A percentile compares a stretch with the other conserved stretches of the same genome.
Conservation (phyloP, 1,140 invertebrate genomes). For the Neuroterus valhalla region DNA sequence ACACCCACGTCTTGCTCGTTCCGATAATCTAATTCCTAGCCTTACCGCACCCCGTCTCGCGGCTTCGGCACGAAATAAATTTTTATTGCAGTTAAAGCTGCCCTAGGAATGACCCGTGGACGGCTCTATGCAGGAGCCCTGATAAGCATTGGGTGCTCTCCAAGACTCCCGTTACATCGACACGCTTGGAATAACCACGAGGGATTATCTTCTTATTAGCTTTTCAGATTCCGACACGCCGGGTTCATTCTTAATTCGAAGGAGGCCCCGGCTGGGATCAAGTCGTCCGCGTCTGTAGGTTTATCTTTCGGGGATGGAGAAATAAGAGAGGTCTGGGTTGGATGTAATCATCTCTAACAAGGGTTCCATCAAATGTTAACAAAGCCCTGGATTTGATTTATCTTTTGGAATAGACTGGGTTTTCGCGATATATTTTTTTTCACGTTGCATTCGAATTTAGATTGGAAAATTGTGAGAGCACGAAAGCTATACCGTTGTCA, state of each 20-base stretch:
- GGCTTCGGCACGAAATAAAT: slow-evolving; percentile 55
- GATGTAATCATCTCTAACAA: no score
- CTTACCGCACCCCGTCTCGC: slow-evolving; percentile 21
- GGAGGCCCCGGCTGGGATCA: not conserved
- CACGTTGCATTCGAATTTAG: no score
- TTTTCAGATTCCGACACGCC: slow-evolving; percentile 44
- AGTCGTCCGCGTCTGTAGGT: not conserved
- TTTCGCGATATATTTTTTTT: no score
- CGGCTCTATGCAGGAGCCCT: not conserved
- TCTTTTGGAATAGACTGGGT: no score
- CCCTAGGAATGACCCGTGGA: slow-evolving; percentile 46
- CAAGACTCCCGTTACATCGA: slow-evolving; percentile 43
- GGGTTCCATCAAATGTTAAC: no score
- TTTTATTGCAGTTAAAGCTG: slow-evolving; percentile 62
- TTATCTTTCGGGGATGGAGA: not conserved
- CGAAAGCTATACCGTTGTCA: no score
- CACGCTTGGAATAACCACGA: slow-evolving; percentile 40
- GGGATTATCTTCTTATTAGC: slow-evolving; percentile 51
- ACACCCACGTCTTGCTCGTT: slow-evolving; percentile 40
- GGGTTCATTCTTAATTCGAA: slow-evolving; percentile 37
- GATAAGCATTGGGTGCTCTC: slow-evolving; percentile 22
- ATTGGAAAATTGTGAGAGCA: no score
- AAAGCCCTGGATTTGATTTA: no score
- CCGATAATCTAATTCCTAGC: slow-evolving; percentile 63
- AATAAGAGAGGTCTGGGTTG: no score